These are phyloP conservation scores for Hydrochoerus hydrochaeris DNA, from an alignment of 2,113 vertebrate species.

Conservation along the genomic window DNA sequence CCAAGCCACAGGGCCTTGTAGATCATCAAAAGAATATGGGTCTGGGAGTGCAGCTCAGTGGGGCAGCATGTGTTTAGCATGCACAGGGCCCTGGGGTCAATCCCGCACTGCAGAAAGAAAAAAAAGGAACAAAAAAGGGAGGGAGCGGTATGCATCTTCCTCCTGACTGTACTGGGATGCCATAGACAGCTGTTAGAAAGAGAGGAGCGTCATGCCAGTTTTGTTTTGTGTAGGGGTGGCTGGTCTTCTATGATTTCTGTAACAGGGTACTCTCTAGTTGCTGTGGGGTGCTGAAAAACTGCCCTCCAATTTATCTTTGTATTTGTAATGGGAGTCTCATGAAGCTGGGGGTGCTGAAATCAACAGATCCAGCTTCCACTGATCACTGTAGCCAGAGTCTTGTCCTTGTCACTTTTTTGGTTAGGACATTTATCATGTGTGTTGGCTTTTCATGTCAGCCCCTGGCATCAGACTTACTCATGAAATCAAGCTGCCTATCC, in stretches of 20 bases:
- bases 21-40: background rate
- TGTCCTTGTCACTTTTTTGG: background rate
- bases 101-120: background rate
- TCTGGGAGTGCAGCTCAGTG: background rate
- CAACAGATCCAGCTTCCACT: background rate
- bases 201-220: background rate
- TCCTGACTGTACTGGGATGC: background rate
- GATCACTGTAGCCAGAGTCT: background rate
- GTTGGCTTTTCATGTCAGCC: background rate
- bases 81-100: background rate
- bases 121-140: background rate
- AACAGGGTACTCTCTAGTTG: background rate
- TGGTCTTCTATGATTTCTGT: background rate
- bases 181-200: background rate
- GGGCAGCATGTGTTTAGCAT: background rate
- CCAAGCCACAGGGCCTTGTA: background rate
- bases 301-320: background rate
- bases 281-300: background rate
- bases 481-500: background rate
- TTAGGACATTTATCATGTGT: background rate
- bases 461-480: background rate
- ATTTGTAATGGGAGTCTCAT: background rate
- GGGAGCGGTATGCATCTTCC: background rate
- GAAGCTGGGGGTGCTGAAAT: background rate
- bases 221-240: background rate